Conservation (phyloP, 2,888 invertebrate species). For the Oeneis ivallda region DNA sequence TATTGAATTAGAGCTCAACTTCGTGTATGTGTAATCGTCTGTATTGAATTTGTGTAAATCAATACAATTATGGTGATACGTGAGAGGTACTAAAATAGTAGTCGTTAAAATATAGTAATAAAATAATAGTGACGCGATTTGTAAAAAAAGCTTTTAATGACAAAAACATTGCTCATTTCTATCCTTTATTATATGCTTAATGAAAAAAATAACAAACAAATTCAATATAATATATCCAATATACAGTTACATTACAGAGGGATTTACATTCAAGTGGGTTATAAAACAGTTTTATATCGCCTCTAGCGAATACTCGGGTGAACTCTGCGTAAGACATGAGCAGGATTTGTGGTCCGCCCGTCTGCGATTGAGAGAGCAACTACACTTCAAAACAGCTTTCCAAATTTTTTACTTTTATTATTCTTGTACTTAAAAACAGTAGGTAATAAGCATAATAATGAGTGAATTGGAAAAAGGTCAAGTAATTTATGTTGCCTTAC, state of each 20-base stretch:
- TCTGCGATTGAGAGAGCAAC: constrained; percentile 45
- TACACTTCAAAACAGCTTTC: constrained; percentile 30
- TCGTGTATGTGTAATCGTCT: too few species aligned
- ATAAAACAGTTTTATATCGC: constrained; percentile 45
- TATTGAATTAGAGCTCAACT: too few species aligned
- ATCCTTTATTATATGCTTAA: constrained; percentile 9
- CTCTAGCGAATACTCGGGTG: constrained; percentile 40
- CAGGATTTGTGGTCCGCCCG: constrained; percentile 58
- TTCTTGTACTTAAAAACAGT: too few species aligned
- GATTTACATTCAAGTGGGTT: constrained; percentile 37
- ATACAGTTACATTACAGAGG: constrained; percentile 25
- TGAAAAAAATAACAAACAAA: constrained; percentile 23
- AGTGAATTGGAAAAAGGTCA: too few species aligned
- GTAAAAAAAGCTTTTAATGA: neutral
- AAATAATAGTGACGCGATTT: too few species aligned
- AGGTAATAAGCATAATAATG: too few species aligned
- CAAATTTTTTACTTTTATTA: too few species aligned
- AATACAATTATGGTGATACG: too few species aligned
- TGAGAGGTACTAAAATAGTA: too few species aligned
- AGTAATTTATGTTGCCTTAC: constrained; percentile 26
- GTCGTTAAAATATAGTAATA: too few species aligned
- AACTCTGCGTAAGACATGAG: constrained; percentile 53
- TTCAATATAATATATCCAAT: constrained; percentile 33
- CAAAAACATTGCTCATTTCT: neutral
- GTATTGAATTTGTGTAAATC: too few species aligned